Conservation (phyloP, 2,888 invertebrate genomes). For the Zygothrica quintamaculata region DNA sequence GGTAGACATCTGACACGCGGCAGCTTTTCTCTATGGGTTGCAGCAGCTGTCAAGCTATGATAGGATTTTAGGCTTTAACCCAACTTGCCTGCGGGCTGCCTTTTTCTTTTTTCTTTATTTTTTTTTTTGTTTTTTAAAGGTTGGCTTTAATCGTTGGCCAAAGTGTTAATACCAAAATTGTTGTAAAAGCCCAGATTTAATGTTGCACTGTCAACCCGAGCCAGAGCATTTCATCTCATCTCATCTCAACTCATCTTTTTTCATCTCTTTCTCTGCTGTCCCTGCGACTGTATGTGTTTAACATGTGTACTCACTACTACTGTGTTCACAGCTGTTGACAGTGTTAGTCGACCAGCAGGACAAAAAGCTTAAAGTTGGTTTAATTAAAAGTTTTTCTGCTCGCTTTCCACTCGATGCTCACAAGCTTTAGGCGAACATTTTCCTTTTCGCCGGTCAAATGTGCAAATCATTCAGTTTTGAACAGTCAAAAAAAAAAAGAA, state of each 20-base stretch:
- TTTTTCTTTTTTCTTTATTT: slow-evolving; percentile 13
- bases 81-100: slow-evolving; percentile 32
- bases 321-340: slow-evolving; percentile 47
- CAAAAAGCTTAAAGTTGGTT: slow-evolving; percentile 72
- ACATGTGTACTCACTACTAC: slow-evolving; percentile 37
- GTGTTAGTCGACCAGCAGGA: slow-evolving; percentile 46
- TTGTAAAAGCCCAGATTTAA: slow-evolving; percentile 58
- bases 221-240: background rate
- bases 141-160: slow-evolving; percentile 34
- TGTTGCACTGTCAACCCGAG: slow-evolving; percentile 6
- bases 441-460: slow-evolving; percentile 18
- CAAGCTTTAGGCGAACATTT: slow-evolving; percentile 5
- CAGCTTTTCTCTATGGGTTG: slow-evolving; percentile 16
- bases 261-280: background rate
- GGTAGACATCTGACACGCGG: slow-evolving; percentile 59
- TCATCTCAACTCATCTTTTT: background rate
- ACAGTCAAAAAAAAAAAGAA: background rate
- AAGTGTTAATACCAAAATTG: slow-evolving; percentile 68
- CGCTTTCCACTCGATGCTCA: slow-evolving; percentile 26
- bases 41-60: slow-evolving; percentile 48
- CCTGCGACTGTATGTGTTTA: slow-evolving; percentile 6
- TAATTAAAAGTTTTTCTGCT: slow-evolving; percentile 64
- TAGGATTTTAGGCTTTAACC: slow-evolving; percentile 64
- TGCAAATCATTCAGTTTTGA: slow-evolving; percentile 21
- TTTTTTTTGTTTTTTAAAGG: background rate